A percentile compares a stretch with the other conserved stretches of the same genome.
phyloP scores from a whole-genome alignment of 2,888 invertebrate species.

The Melipona bicolor region DNA sequence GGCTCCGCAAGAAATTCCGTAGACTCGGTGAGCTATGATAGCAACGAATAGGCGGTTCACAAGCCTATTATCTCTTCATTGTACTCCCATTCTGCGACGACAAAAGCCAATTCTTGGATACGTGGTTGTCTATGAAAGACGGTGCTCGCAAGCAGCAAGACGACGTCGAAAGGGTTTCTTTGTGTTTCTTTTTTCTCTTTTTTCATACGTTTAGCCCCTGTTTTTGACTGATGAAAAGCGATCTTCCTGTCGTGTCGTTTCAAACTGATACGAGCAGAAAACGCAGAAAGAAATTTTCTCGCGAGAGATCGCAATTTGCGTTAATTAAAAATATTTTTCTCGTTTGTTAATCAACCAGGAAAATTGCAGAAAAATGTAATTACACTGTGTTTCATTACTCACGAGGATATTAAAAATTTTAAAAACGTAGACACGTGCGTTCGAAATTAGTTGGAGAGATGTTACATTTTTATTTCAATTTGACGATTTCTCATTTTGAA shows the following conservation, averaged over 20 bases:
- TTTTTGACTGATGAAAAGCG: neutral
- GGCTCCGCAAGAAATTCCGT: constrained; percentile 46
- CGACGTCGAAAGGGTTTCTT: neutral
- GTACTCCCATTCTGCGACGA: constrained; percentile 34
- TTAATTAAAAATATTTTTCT: too few species aligned
- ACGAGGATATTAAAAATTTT: too few species aligned
- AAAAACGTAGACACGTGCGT: too few species aligned
- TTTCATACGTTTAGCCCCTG: neutral
- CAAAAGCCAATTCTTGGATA: constrained; percentile 41
- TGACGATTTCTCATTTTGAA: neutral
- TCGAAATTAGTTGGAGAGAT: too few species aligned
- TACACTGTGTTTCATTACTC: too few species aligned
- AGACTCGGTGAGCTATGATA: constrained; percentile 46
- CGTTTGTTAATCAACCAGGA: too few species aligned
- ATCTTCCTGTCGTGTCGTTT: neutral
- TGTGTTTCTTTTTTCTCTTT: neutral
- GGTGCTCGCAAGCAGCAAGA: neutral
- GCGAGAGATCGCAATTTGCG: too few species aligned
- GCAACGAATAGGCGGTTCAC: constrained; percentile 38
- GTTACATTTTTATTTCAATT: too few species aligned
- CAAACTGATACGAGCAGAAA: neutral
- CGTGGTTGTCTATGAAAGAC: constrained; percentile 22
- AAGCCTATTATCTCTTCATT: constrained; percentile 63
- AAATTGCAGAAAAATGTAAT: too few species aligned
- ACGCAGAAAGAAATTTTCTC: too few species aligned